phyloP scores from a whole-genome alignment of 2,797 vertebrate species.

The Acropternis orthonyx region DNA sequence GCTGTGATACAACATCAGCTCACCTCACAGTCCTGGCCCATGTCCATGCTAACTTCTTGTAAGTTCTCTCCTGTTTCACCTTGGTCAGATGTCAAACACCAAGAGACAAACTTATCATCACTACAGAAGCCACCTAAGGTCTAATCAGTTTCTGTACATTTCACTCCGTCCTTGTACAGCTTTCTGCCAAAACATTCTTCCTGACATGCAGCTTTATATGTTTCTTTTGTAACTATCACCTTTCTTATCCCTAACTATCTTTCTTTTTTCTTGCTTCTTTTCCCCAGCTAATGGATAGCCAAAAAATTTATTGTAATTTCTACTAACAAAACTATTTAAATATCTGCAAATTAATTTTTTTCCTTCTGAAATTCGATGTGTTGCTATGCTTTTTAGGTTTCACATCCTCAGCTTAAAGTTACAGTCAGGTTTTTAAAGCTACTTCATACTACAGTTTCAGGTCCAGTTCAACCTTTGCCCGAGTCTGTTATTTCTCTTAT shows the following conservation, averaged over 20 bases:
- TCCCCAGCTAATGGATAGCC: not conserved
- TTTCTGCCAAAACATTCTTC: not conserved
- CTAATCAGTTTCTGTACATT: not conserved
- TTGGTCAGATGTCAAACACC: not conserved
- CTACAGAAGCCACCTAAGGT: not conserved
- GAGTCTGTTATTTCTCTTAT: not conserved
- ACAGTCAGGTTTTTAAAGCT: not conserved
- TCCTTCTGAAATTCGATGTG: not conserved
- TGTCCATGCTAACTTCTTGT: not conserved
- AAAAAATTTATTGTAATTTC: not conserved
- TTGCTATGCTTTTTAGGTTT: not conserved
- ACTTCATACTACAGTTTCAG: not conserved
- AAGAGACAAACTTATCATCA: not conserved
- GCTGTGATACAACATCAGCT: accelerated
- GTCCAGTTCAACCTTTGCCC: not conserved
- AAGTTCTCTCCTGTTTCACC: not conserved
- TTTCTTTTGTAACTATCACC: not conserved
- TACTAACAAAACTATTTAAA: not conserved
- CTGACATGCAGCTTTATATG: not conserved
- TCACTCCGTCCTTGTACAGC: not conserved
- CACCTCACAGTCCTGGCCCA: not conserved
- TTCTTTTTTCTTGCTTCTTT: not conserved
- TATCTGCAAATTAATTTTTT: not conserved
- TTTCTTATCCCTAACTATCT: not conserved
- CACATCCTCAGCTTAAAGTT: not conserved